Conservation (phyloP, 92 coral and sea anemone genomes). For the Heliopora coerulea region DNA sequence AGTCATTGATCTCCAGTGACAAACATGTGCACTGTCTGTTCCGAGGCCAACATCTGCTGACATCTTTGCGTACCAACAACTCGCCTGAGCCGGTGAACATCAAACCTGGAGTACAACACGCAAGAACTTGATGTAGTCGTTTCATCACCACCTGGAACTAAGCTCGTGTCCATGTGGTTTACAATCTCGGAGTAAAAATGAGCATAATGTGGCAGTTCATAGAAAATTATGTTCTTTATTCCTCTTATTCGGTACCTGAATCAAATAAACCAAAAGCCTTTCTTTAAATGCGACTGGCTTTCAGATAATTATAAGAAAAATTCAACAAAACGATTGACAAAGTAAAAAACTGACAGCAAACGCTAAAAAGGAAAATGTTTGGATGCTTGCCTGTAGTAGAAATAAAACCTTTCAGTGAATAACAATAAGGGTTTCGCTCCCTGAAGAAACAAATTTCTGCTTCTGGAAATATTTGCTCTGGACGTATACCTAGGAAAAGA, state of each 20-base stretch:
- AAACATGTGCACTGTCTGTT: slow-evolving; percentile 80
- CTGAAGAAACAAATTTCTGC: slow-evolving; percentile 73
- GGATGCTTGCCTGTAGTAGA: slow-evolving; percentile 78
- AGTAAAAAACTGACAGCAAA: too few species aligned
- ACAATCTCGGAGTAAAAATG: slow-evolving; percentile 87
- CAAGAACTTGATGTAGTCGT: slow-evolving; percentile 66
- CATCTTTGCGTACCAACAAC: slow-evolving; percentile 82
- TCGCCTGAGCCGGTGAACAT: slow-evolving; percentile 62
- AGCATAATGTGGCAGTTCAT: slow-evolving; percentile 88
- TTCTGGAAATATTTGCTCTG: slow-evolving; percentile 72
- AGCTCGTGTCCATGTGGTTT: slow-evolving; percentile 69
- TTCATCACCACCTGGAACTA: slow-evolving; percentile 34
- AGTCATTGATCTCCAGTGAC: slow-evolving; percentile 74
- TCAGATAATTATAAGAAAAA: too few species aligned
- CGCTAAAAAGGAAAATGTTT: too few species aligned
- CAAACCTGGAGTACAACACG: slow-evolving; percentile 73
- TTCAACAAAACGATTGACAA: too few species aligned
- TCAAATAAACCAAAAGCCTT: not conserved
- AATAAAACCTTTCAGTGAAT: slow-evolving; percentile 92
- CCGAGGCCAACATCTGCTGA: slow-evolving; percentile 78
- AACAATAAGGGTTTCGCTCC: slow-evolving; percentile 69
- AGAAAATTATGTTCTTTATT: slow-evolving; percentile 89
- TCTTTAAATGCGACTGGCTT: not conserved
- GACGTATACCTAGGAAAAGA: slow-evolving; percentile 61
- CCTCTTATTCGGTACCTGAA: slow-evolving; percentile 84